phyloP scores from a whole-genome alignment of 2,888 invertebrate genomes.

The Drosophila infuscata region DNA sequence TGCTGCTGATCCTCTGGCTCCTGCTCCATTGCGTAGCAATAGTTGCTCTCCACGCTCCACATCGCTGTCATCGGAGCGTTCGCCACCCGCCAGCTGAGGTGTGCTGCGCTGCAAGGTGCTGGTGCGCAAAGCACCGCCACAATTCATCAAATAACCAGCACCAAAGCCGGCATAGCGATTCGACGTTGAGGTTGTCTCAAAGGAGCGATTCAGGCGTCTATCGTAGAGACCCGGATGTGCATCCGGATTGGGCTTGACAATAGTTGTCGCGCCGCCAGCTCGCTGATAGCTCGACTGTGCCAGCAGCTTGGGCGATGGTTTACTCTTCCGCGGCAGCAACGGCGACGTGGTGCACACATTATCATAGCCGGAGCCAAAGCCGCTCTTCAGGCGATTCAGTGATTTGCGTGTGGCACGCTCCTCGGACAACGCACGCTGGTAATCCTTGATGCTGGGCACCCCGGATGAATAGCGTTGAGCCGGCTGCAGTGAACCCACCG shows the following conservation, averaged over 20 bases:
- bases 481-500: constrained; percentile 81
- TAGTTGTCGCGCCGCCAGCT: constrained; percentile 46
- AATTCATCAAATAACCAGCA: constrained; percentile 79
- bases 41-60: constrained; percentile 59
- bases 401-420: constrained; percentile 84
- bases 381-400: constrained; percentile 83
- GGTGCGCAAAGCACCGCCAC: constrained; percentile 73
- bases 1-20: not conserved
- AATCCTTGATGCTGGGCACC: constrained; percentile 67
- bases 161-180: constrained; percentile 82
- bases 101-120: constrained; percentile 84
- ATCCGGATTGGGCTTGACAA: constrained; percentile 68
- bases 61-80: constrained; percentile 73
- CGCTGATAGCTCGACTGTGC: constrained; percentile 52
- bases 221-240: constrained; percentile 83
- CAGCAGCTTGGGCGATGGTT: constrained; percentile 75
- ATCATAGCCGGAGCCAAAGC: constrained; percentile 85
- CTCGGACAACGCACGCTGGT: constrained; percentile 83
- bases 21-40: constrained; percentile 53
- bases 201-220: constrained; percentile 84
- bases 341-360: constrained; percentile 84
- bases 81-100: constrained; percentile 80
- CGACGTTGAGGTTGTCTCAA: constrained; percentile 83
- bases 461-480: constrained; percentile 79
- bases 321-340: constrained; percentile 83